Conservation (phyloP, 2,888 invertebrate genomes). For the Anoncus sp. region DNA sequence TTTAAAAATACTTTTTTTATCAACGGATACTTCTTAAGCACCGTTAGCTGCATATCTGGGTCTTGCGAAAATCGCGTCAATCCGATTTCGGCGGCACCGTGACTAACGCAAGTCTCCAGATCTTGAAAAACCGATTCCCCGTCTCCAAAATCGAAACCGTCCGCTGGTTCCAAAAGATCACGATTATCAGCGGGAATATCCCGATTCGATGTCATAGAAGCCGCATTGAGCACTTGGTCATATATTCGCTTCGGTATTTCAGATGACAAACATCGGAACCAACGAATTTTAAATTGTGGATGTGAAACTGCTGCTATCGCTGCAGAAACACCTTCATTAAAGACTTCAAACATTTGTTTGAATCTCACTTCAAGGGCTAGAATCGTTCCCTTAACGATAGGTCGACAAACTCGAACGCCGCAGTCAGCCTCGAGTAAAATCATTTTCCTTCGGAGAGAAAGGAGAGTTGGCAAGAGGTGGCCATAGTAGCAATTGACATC, state of each 20-base stretch:
- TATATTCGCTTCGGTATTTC: conserved; percentile 15
- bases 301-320: conserved; percentile 38
- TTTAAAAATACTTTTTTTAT: conserved; percentile 37
- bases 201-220: conserved; percentile 8
- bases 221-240: conserved; percentile 12
- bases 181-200: conserved; percentile 3
- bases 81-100: conserved; percentile 37
- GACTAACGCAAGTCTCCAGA: conserved; percentile 13
- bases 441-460: conserved; percentile 37
- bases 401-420: conserved; percentile 3
- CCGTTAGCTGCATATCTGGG: conserved; percentile 12
- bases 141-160: conserved; percentile 29
- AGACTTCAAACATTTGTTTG: conserved; percentile 23
- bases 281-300: conserved; percentile 31
- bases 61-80: conserved; percentile 27
- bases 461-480: conserved; percentile 37
- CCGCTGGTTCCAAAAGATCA: conserved; percentile 1
- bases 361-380: conserved; percentile 12
- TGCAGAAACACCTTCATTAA: conserved; percentile 25
- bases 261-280: conserved; percentile 30
- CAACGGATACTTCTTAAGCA: conserved; percentile 26
- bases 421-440: not conserved
- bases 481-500: conserved; percentile 36
- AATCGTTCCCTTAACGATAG: conserved; percentile 17
- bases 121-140: conserved; percentile 22